phyloP scores from a whole-genome alignment of 2,888 invertebrate species.

The Cantharis lateralis region DNA sequence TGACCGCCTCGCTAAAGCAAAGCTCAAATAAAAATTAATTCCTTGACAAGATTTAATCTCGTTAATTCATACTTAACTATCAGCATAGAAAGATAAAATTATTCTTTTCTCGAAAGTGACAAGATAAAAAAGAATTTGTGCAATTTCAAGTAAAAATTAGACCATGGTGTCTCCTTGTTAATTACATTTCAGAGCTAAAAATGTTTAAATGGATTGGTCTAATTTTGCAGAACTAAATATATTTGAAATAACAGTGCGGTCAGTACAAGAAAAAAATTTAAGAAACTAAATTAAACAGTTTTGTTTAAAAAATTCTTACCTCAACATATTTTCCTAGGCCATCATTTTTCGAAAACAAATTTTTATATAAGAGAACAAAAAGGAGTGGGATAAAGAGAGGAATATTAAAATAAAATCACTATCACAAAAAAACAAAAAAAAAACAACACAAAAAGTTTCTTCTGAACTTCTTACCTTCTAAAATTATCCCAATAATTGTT shows the following conservation, averaged over 20 bases:
- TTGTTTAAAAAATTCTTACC: neutral
- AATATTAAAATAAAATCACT: neutral
- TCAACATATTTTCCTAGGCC: neutral
- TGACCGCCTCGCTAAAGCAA: no score
- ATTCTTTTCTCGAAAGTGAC: no score
- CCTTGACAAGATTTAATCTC: neutral
- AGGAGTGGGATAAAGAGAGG: neutral
- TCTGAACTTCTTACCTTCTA: conserved; percentile 72
- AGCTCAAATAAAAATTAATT: no score
- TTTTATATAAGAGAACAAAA: neutral
- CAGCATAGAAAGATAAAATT: neutral
- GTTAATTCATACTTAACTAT: neutral
- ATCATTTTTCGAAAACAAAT: neutral
- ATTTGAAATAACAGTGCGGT: neutral
- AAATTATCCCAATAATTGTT: conserved; percentile 96
- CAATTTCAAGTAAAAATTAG: no score
- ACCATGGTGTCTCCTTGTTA: neutral
- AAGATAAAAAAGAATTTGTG: no score
- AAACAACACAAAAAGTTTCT: conserved; percentile 21
- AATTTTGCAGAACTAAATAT: neutral
- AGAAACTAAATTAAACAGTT: neutral
- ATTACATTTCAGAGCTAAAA: neutral
- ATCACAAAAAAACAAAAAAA: conserved; percentile 15
- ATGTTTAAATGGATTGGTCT: neutral
- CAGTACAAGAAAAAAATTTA: neutral